Evolutionary conservation across 2,888 invertebrate species (phyloP).

Genomic region (Drosophila prostipennis): DNA sequence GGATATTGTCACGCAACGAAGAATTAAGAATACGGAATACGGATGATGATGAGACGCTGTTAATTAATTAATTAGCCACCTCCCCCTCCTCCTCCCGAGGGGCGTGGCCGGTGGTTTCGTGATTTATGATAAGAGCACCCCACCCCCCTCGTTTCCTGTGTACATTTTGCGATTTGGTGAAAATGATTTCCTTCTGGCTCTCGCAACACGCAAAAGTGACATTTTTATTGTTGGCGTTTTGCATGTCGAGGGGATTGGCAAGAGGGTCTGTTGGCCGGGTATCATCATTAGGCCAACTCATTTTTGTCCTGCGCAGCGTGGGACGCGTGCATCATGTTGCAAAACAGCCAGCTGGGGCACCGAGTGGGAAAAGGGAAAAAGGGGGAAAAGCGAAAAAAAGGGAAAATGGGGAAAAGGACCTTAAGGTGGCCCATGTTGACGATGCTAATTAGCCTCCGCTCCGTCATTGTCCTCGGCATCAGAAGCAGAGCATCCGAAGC

Average conservation of each 20-base stretch:
- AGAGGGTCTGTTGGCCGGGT: constrained; percentile 2
- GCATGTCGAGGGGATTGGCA: constrained; percentile 19
- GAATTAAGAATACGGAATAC: constrained; percentile 21
- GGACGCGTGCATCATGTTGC: constrained; percentile 49
- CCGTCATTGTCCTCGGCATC: constrained; percentile 34
- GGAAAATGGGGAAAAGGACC: constrained; percentile 1
- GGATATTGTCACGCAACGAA: constrained; percentile 60
- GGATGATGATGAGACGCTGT: constrained; percentile 43
- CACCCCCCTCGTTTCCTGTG: constrained; percentile 11
- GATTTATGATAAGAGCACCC: constrained; percentile 56
- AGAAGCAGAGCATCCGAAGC: not conserved
- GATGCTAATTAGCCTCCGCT: constrained; percentile 48
- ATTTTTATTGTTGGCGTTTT: constrained; percentile 59
- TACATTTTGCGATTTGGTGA: constrained; percentile 36
- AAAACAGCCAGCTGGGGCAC: constrained; percentile 8
- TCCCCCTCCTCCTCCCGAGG: too few species aligned
- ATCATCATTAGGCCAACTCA: constrained; percentile 43
- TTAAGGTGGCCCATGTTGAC: constrained; percentile 44
- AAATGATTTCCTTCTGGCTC: constrained; percentile 21
- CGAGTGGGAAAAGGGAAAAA: not conserved
- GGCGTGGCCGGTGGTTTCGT: constrained; percentile 47
- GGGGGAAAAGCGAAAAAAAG: not conserved
- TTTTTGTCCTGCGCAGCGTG: constrained; percentile 33
- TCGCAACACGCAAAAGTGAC: constrained; percentile 61
- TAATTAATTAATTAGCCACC: constrained; percentile 69